Conservation (phyloP, 2,113 vertebrate genomes). For the Nipponia nippon region DNA sequence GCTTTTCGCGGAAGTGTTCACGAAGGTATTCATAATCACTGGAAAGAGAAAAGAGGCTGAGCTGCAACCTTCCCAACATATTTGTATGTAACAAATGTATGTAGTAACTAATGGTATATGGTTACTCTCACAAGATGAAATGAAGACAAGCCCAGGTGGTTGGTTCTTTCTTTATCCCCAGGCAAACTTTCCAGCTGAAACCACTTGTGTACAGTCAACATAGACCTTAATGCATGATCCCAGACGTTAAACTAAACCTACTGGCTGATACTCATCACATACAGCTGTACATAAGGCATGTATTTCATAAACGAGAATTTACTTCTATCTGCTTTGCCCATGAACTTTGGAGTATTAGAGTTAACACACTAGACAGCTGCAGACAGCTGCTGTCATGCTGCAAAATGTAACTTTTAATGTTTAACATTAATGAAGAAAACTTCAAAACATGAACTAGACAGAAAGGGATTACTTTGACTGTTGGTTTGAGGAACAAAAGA, state of each 20-base stretch:
- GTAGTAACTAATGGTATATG: fast-evolving
- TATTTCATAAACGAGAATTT: background rate
- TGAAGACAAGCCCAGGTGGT: background rate
- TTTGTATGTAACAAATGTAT: too few relatives aligned
- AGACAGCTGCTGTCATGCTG: background rate
- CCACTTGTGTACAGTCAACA: too few relatives aligned
- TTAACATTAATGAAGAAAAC: background rate
- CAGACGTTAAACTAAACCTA: background rate
- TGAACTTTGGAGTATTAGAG: background rate
- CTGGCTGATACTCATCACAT: background rate
- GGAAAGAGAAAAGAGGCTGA: background rate
- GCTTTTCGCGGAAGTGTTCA: slow-evolving; percentile 93
- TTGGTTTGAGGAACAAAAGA: background rate
- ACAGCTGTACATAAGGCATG: background rate
- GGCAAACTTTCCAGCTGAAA: background rate
- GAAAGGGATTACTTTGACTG: background rate
- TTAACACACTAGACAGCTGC: background rate
- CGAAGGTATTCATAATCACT: slow-evolving; percentile 93
- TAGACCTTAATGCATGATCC: fast-evolving
- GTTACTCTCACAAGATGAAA: background rate
- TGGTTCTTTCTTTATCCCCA: background rate
- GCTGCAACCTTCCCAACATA: background rate
- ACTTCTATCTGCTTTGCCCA: background rate
- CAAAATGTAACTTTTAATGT: background rate
- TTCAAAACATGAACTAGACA: background rate